Evolutionary conservation across 2,888 invertebrate species (phyloP).

Genomic region (Leptarthrus brevirostris): DNA sequence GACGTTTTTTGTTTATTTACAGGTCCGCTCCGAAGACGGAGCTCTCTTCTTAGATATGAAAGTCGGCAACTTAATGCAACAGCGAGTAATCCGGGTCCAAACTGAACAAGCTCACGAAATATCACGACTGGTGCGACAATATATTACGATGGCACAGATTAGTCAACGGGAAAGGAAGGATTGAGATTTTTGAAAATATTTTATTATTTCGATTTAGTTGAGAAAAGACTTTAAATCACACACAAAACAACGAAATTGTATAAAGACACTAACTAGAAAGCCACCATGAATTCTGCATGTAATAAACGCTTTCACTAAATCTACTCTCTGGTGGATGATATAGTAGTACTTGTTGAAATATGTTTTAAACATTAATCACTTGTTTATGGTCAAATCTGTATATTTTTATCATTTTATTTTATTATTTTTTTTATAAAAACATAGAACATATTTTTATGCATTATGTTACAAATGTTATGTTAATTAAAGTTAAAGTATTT

Average conservation of each 20-base stretch:
- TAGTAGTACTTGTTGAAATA: conserved; percentile 29
- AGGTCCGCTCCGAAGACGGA: conserved; percentile 89
- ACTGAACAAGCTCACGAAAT: conserved; percentile 99
- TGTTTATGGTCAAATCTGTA: conserved; percentile 43
- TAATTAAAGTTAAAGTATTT: conserved; percentile 44
- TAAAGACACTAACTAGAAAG: not conserved
- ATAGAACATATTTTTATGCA: conserved; percentile 34
- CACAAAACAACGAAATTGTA: conserved; percentile 35
- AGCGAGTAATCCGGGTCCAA: conserved; percentile 93
- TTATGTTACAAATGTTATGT: conserved; percentile 40
- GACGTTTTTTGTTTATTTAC: conserved; percentile 47
- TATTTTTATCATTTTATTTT: conserved; percentile 45
- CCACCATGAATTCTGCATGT: conserved; percentile 13
- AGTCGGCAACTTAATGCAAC: conserved; percentile 95
- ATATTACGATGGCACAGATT: conserved; percentile 89
- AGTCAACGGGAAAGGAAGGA: conserved; percentile 64
- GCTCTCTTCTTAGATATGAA: conserved; percentile 95
- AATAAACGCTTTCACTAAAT: not conserved
- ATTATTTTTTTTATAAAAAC: conserved; percentile 26
- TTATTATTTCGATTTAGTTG: not conserved
- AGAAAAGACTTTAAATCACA: not conserved
- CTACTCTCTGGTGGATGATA: conserved; percentile 6
- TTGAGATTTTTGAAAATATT: not conserved
- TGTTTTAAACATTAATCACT: conserved; percentile 39
- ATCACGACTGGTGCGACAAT: conserved; percentile 94